Conservation (phyloP, 1,140 invertebrate species). For the Bathynomus jamesi region DNA sequence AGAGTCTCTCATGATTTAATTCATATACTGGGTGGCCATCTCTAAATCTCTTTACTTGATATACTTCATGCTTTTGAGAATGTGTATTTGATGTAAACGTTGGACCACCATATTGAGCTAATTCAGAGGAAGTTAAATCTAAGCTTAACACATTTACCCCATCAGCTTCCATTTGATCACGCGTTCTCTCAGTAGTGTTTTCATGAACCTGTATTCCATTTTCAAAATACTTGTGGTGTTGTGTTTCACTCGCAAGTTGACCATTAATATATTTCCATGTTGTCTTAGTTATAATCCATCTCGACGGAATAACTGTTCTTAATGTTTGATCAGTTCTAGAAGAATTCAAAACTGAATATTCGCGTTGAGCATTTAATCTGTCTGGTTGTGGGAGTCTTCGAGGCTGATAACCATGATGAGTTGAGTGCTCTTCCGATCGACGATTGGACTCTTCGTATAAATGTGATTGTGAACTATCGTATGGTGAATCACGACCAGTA, state of each 20-base stretch:
- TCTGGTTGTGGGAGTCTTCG: neutral
- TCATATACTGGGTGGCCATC: slow-evolving; percentile 13
- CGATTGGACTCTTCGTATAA: neutral
- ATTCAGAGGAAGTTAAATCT: slow-evolving; percentile 5
- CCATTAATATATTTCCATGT: slow-evolving; percentile 10
- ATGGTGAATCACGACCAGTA: neutral
- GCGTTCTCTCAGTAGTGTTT: slow-evolving; percentile 10
- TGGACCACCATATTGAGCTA: slow-evolving; percentile 5
- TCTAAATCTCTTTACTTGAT: slow-evolving; percentile 8
- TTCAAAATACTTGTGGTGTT: slow-evolving; percentile 9
- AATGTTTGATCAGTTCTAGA: neutral
- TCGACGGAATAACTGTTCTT: neutral
- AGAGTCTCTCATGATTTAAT: slow-evolving; percentile 8
- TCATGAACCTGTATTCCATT: slow-evolving; percentile 17
- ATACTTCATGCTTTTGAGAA: slow-evolving; percentile 7
- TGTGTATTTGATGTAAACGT: neutral
- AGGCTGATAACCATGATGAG: neutral
- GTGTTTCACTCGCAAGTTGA: slow-evolving; percentile 13
- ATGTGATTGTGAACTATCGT: neutral
- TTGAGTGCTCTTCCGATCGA: slow-evolving; percentile 1
- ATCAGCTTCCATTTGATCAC: slow-evolving; percentile 12
- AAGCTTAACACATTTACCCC: slow-evolving; percentile 9
- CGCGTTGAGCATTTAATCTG: neutral
- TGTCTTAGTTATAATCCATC: slow-evolving; percentile 6
- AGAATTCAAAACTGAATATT: slow-evolving; percentile 11